These are phyloP conservation scores for Omphaloscelis lunosa DNA, from an alignment of 2,888 invertebrate genomes.

Conservation along the genomic window DNA sequence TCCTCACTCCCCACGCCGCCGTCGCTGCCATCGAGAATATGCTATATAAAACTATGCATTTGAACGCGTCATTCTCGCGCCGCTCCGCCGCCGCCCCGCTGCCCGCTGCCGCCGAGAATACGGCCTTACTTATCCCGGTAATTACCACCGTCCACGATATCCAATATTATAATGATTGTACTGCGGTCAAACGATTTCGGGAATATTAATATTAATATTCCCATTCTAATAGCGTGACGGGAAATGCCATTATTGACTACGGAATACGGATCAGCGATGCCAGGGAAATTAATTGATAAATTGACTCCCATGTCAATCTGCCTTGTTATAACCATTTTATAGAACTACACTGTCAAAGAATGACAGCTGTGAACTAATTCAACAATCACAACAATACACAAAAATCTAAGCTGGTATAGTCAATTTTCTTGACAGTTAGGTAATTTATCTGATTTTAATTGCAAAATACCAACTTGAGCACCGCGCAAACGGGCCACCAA, in stretches of 20 bases:
- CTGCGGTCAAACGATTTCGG: slow-evolving; percentile 18
- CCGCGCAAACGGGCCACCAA: too few relatives aligned
- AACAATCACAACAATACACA: too few relatives aligned
- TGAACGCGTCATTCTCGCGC: too few relatives aligned
- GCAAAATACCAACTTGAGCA: too few relatives aligned
- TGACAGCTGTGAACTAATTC: neutral
- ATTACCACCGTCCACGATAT: slow-evolving; percentile 1
- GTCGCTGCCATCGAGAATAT: too few relatives aligned
- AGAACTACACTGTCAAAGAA: neutral
- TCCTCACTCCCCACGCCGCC: too few relatives aligned
- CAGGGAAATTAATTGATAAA: neutral
- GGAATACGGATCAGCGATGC: neutral
- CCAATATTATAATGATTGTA: slow-evolving; percentile 21
- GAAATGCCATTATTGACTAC: slow-evolving; percentile 14
- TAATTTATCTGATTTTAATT: too few relatives aligned
- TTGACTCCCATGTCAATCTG: neutral
- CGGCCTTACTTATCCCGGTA: slow-evolving; percentile 2
- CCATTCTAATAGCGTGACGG: neutral
- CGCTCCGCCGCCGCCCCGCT: too few relatives aligned
- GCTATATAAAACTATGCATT: too few relatives aligned
- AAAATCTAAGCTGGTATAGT: neutral
- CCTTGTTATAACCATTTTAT: neutral
- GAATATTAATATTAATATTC: slow-evolving; percentile 29
- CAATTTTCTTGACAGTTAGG: too few relatives aligned
- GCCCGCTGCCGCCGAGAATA: too few relatives aligned